Evolutionary conservation across 2,113 vertebrate species (phyloP).

Genomic region (Plecturocebus donacophilus): DNA sequence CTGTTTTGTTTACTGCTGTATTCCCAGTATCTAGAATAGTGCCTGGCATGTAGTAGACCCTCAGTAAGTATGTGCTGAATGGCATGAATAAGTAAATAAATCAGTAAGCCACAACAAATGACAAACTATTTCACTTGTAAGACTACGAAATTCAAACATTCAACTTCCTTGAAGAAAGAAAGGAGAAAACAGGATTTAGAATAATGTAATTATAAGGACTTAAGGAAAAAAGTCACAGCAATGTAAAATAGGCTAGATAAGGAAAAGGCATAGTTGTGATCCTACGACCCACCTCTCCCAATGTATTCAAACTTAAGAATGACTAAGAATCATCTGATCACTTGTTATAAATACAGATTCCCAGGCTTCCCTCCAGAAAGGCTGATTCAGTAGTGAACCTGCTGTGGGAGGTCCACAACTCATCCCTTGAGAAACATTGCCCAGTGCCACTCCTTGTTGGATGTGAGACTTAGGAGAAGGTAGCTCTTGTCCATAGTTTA

Average conservation of each 20-base stretch:
- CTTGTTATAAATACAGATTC: background rate
- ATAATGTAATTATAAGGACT: background rate
- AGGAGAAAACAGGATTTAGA: background rate
- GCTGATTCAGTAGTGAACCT: background rate
- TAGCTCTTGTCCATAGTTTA: background rate
- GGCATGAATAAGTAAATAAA: background rate
- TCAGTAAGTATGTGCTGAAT: background rate
- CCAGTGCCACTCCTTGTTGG: background rate
- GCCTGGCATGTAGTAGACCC: background rate
- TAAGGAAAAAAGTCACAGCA: background rate
- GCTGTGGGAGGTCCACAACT: background rate
- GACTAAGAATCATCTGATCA: background rate
- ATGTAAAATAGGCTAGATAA: background rate
- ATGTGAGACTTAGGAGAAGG: background rate
- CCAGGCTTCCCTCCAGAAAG: slow-evolving; percentile 1
- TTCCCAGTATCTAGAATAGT: background rate
- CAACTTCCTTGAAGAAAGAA: slow-evolving; percentile 39
- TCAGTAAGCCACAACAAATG: background rate
- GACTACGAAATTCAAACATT: background rate
- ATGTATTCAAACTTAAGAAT: background rate
- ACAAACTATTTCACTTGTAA: background rate
- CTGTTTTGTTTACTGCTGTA: background rate
- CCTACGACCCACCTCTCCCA: background rate
- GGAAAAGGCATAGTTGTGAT: background rate
- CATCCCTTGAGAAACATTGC: background rate